Evolutionary conservation across 2,888 invertebrate genomes (phyloP).

Genomic region (Silvanus unidentatus): DNA sequence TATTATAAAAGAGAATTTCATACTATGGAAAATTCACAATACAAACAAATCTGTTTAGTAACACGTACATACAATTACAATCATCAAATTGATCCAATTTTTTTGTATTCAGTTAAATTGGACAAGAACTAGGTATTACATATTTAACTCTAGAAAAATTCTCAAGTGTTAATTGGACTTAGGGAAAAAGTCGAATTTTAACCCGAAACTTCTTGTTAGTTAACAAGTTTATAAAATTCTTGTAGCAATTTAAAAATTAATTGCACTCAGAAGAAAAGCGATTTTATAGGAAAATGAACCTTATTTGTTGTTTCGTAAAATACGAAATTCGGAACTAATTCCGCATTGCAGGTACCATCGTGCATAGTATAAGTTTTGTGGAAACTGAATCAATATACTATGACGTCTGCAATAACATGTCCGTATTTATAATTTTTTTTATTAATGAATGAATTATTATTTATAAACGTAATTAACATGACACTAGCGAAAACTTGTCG

Average conservation of each 20-base stretch:
- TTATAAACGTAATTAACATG: not conserved
- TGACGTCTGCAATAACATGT: constrained; percentile 20
- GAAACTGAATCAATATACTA: constrained; percentile 19
- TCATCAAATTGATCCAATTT: too few species aligned
- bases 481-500: not conserved
- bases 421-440: constrained; percentile 14
- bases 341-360: constrained; percentile 20
- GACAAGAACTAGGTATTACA: too few species aligned
- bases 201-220: too few species aligned
- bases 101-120: too few species aligned
- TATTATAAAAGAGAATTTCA: too few species aligned
- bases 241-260: too few species aligned
- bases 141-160: too few species aligned
- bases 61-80: too few species aligned
- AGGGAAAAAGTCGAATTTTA: too few species aligned
- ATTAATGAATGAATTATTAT: not conserved
- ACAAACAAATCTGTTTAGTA: too few species aligned
- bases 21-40: too few species aligned
- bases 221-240: not conserved
- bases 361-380: constrained; percentile 15
- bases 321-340: constrained; percentile 4
- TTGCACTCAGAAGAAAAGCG: not conserved
- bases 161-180: too few species aligned
- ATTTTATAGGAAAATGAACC: constrained; percentile 3
- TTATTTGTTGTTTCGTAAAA: constrained; percentile 5